These are phyloP conservation scores for Ornithoptera alexandrae DNA, from an alignment of 2,888 invertebrate species.

Conservation along the genomic window DNA sequence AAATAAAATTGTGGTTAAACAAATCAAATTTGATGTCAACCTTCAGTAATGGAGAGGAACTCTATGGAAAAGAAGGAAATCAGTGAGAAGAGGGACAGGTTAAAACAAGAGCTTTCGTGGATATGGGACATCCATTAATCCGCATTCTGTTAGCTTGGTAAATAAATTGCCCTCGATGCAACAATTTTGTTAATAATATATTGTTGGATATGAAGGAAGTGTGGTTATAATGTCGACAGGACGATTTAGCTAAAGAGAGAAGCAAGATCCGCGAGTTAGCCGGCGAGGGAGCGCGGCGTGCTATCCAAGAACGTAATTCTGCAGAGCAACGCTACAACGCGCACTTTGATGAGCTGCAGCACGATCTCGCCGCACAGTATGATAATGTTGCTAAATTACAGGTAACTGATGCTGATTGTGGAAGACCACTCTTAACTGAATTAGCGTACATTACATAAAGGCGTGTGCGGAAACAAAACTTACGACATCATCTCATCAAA, in stretches of 20 bases:
- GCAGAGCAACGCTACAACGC: slow-evolving; percentile 87
- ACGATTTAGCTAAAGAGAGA: slow-evolving; percentile 88
- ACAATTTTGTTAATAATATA: too few species aligned
- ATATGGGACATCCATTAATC: too few species aligned
- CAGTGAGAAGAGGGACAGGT: too few species aligned
- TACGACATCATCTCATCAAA: too few species aligned
- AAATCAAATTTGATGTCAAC: too few species aligned
- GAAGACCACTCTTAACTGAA: not conserved
- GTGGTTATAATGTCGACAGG: slow-evolving; percentile 55
- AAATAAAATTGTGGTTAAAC: too few species aligned
- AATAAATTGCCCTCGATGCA: not conserved
- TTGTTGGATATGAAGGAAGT: too few species aligned
- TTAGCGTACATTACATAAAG: not conserved
- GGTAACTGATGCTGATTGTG: slow-evolving; percentile 41
- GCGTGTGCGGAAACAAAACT: too few species aligned
- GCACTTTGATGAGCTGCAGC: slow-evolving; percentile 88
- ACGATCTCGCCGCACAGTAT: slow-evolving; percentile 89
- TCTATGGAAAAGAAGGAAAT: too few species aligned
- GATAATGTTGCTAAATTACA: slow-evolving; percentile 88
- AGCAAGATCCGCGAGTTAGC: slow-evolving; percentile 86
- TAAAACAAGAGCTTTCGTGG: too few species aligned
- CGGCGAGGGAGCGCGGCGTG: slow-evolving; percentile 86
- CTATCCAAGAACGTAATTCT: slow-evolving; percentile 85
- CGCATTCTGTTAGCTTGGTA: too few species aligned
- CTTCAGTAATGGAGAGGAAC: too few species aligned